Conservation (phyloP, 1,140 invertebrate species). For the Drosophila ficusphila region DNA sequence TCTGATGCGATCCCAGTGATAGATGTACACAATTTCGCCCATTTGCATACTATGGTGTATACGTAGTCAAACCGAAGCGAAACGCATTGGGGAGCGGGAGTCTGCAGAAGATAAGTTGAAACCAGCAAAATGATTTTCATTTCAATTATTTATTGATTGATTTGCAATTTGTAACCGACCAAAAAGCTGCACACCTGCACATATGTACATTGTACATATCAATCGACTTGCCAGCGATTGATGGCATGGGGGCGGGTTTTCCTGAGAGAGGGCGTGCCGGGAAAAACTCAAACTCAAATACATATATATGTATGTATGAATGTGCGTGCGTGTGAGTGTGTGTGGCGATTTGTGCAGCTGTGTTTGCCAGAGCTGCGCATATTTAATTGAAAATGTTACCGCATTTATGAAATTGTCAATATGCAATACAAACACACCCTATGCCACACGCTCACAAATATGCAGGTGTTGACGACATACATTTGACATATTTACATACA, state of each 20-base stretch:
- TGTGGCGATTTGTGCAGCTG: slow-evolving; percentile 63
- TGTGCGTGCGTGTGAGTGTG: slow-evolving; percentile 4
- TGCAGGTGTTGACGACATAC: slow-evolving; percentile 76
- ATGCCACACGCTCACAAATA: slow-evolving; percentile 12
- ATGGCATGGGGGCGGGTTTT: slow-evolving; percentile 29
- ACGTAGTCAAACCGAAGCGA: slow-evolving; percentile 63
- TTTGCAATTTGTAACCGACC: slow-evolving; percentile 81
- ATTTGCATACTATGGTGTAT: too few species aligned
- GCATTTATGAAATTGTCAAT: slow-evolving; percentile 82
- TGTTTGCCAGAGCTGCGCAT: slow-evolving; percentile 74
- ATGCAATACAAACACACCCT: slow-evolving; percentile 68
- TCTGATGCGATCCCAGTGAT: slow-evolving; percentile 68
- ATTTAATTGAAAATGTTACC: slow-evolving; percentile 83
- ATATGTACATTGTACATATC: slow-evolving; percentile 46
- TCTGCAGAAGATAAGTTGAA: slow-evolving; percentile 73
- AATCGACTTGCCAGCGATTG: slow-evolving; percentile 72
- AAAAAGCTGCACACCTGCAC: slow-evolving; percentile 79
- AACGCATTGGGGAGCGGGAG: slow-evolving; percentile 24
- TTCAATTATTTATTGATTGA: slow-evolving; percentile 83
- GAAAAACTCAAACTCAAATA: slow-evolving; percentile 17
- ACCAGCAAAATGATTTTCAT: slow-evolving; percentile 82
- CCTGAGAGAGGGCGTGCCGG: slow-evolving; percentile 14
- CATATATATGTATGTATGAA: too few species aligned
- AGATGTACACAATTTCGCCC: slow-evolving; percentile 78
- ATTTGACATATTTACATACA: slow-evolving; percentile 81